A percentile compares a stretch with the other conserved stretches of the same genome.
These are phyloP conservation scores for Daktulosphaira vitifoliae DNA, from an alignment of 1,140 invertebrate genomes.

Conservation along the genomic window DNA sequence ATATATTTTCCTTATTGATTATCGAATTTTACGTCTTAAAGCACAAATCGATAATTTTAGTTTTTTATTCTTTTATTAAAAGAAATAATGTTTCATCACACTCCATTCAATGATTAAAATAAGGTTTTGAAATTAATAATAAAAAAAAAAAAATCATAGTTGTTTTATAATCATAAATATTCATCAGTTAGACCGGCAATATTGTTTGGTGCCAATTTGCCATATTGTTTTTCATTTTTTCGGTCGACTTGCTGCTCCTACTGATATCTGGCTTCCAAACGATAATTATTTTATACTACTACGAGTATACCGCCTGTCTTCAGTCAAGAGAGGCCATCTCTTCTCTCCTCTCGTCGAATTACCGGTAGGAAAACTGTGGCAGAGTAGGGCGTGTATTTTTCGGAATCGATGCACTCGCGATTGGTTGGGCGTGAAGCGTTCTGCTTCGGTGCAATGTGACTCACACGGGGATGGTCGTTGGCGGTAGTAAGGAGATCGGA, in stretches of 20 bases:
- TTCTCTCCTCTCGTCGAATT: not conserved
- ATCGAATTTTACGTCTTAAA: too few relatives aligned
- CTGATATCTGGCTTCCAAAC: not conserved
- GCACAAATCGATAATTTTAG: too few relatives aligned
- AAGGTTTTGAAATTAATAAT: too few relatives aligned
- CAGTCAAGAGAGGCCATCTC: slow-evolving; percentile 40
- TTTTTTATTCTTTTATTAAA: too few relatives aligned
- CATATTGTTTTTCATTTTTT: not conserved
- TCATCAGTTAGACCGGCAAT: not conserved
- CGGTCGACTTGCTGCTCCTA: not conserved
- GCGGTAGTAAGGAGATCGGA: not conserved
- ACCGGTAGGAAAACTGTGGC: not conserved
- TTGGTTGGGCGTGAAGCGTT: slow-evolving; percentile 33
- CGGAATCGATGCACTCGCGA: slow-evolving; percentile 32
- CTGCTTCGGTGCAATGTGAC: slow-evolving; percentile 32
- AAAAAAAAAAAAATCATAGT: too few relatives aligned
- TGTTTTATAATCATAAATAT: not conserved
- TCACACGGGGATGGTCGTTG: not conserved
- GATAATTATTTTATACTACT: slow-evolving; percentile 1
- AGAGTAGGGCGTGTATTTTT: slow-evolving; percentile 17
- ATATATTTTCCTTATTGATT: too few relatives aligned
- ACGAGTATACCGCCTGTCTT: not conserved
- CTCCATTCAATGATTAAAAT: too few relatives aligned
- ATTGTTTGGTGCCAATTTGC: not conserved
- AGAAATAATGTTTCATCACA: too few relatives aligned